These are phyloP conservation scores for Vanessa tameamea DNA, from an alignment of 1,140 invertebrate genomes.

Conservation along the genomic window DNA sequence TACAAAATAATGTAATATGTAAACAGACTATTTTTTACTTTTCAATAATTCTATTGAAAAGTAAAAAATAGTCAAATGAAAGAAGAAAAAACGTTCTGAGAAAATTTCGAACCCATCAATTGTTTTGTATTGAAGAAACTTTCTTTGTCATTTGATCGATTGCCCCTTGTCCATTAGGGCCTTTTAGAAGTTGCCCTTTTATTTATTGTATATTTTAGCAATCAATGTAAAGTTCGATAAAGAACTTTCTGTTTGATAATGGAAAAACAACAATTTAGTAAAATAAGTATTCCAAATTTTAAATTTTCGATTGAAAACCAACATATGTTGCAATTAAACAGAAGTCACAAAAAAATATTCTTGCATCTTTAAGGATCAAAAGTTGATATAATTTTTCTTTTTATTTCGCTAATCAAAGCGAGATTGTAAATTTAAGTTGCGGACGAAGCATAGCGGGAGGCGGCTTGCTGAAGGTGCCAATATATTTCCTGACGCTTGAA, in stretches of 20 bases:
- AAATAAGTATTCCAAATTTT: constrained; percentile 43
- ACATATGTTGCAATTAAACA: background rate
- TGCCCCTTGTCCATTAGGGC: constrained; percentile 76
- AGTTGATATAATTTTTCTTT: constrained; percentile 12
- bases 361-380: constrained; percentile 1
- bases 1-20: background rate
- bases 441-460: constrained; percentile 29
- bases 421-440: constrained; percentile 62
- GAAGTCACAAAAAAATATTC: background rate
- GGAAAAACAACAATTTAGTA: constrained; percentile 65
- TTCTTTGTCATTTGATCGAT: constrained; percentile 79
- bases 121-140: constrained; percentile 74
- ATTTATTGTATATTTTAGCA: constrained; percentile 73
- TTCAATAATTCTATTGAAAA: constrained; percentile 35
- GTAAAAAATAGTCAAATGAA: constrained; percentile 40
- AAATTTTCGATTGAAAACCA: constrained; percentile 10
- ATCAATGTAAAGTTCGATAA: constrained; percentile 69
- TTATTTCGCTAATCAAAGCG: constrained; percentile 51
- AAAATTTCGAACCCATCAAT: constrained; percentile 67
- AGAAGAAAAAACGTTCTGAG: constrained; percentile 37
- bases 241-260: constrained; percentile 62
- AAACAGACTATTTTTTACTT: constrained; percentile 24
- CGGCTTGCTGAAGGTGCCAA: constrained; percentile 70
- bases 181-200: constrained; percentile 77
- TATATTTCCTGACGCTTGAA: constrained; percentile 80